Evolutionary conservation across 2,888 invertebrate genomes (phyloP), one percentile per base, ranked within the genome.

Genomic region (Pyralis farinalis): DNA sequence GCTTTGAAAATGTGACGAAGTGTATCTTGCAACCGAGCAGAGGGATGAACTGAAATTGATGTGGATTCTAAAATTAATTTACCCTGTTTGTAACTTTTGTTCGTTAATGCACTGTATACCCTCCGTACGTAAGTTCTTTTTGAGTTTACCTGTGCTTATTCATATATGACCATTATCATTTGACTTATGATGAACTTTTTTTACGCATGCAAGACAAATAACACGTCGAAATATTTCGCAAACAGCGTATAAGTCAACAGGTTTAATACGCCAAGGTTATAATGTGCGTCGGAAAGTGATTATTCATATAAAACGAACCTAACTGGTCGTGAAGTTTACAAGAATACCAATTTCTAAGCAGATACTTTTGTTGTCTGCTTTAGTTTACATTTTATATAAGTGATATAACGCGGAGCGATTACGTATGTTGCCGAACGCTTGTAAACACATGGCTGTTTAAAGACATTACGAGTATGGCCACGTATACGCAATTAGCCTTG

Each of bases 401-500:
- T 16, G 3, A 16, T 16, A 4, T 4, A 16, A 16, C 16, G 16
- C 16, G 16, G 4, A 16, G 4, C 2, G 2, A 4, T 16, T 16
- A 16, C 16, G 4, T 16, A 4, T 31, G 31, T 11, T 31, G 12
- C 31, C 31, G 12, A 12, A 31, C 8, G 16, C 12, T 6, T 12
- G 12, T 31, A 31, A 31, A 31, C 10, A 31, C 6, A 16, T 4
- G 9, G 7, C 33, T 12, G 10, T 16, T 39, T 21, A 27, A 12
- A 12, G 21, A 34, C 28, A 29, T 38, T 40, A 34, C n/a, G 25
- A 44, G 32, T 41, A 37, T 42, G 36, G 28, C 43, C 67, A 67
- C 67, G 66, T 64, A 56, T 16, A 21, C 36, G 42, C 63, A 55
- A 67, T 73, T 61, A 71, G 47, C 76, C 75, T 74, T 72, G 73